Conservation (phyloP, 1,140 invertebrate species). For the Branchinecta lindahli region DNA sequence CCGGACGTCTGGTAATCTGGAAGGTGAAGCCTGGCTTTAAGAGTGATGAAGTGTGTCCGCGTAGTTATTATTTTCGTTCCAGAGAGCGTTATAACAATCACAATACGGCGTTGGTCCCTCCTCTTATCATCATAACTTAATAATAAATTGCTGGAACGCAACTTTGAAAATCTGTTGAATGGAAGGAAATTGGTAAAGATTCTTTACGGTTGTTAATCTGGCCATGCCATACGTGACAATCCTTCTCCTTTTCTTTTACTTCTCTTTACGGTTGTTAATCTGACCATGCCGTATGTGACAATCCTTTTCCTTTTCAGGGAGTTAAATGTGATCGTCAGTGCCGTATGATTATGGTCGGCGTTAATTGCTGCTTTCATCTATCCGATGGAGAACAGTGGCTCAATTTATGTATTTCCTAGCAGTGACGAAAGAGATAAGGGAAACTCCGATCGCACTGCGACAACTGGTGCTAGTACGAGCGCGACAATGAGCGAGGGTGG, state of each 20-base stretch:
- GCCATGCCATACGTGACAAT: background rate
- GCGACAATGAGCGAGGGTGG: background rate
- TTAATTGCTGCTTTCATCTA: background rate
- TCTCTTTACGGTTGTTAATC: no score
- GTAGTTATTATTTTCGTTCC: no score
- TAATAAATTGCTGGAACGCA: no score
- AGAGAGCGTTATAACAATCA: no score
- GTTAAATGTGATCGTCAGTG: background rate
- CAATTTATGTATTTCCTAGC: background rate
- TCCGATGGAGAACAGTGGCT: background rate
- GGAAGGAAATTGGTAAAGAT: no score
- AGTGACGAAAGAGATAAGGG: background rate
- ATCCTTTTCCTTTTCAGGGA: background rate
- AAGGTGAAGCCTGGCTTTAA: no score
- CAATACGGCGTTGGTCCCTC: no score
- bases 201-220: no score
- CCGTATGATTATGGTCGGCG: background rate
- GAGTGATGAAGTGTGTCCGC: no score
- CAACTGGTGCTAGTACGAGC: background rate
- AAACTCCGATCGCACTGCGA: background rate
- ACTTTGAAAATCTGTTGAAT: no score
- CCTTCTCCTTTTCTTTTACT: background rate
- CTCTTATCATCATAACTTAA: no score
- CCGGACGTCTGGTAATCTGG: no score
- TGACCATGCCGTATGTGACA: background rate